Base-by-base conservation (phyloP, 2,113 vertebrate genomes). In the Struthio camelus region DNA sequence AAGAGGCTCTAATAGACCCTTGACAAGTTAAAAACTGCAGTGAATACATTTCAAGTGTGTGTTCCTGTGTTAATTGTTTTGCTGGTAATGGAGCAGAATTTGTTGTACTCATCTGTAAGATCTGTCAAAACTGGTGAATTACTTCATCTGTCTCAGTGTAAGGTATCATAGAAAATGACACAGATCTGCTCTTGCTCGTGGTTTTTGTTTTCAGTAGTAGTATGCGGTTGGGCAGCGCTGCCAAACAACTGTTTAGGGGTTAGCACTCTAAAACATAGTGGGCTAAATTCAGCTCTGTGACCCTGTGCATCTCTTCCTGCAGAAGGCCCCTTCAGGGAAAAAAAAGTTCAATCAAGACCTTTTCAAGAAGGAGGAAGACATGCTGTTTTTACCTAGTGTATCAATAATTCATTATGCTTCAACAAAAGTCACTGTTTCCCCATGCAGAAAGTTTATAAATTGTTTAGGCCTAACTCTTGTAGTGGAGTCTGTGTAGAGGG, bases 11-110 rank as follows among this genome's bases (percentile, higher is more conserved):
- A 84, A 90, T 87, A 89, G 71, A 36, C 80, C 53, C 85, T 95
- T 94, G 83, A 56, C 83, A 95, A 77, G 36, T 94, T 96, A 95
- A 65, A 36, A 87, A 48, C 69, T 86, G 62, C 46, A 80, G 71
- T 87, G 87, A 87, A 90, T 95, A 36, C 36, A n/a, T 65, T 36
- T 92, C 86, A 72, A 87, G 66, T 9, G 10, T 80, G 50, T 56
- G 22, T 85, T 92, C 73, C 44, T 46, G 7, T 87, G 87, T 83
- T 93, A 40, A 64, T 92, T 86, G 78, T 80, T 87, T 87, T 90
- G 16, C 8, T 88, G 77, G 65, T 69, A 79, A 82, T 34, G 38
- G 22, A 85, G 66, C n/a, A 72, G 23, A 88, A 81, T 87, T 96
- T 85, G 48, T 46, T 44, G 73, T 51, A 83, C 36, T 95, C 94